Conservation (phyloP, 2,113 vertebrate genomes). For the Scophthalmus maximus region DNA sequence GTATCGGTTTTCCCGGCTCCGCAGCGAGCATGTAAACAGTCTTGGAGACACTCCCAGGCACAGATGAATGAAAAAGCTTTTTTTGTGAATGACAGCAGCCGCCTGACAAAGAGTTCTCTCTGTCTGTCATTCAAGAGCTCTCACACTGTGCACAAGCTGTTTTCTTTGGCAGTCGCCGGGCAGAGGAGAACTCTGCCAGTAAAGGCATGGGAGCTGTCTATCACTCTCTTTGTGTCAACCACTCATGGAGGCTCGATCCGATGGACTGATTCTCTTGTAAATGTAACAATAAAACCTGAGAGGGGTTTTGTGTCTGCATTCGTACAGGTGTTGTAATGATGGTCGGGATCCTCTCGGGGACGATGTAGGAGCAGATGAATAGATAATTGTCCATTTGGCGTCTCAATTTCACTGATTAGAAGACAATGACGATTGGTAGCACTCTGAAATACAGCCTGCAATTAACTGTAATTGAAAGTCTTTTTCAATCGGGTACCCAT, state of each 20-base stretch:
- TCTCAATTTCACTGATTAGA: neutral
- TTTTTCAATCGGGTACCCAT: neutral
- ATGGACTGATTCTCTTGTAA: neutral
- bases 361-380: neutral
- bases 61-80: conserved; percentile 66
- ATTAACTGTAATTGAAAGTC: neutral
- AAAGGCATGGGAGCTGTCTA: conserved; percentile 4
- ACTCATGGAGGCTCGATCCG: neutral
- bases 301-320: neutral
- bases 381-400: neutral
- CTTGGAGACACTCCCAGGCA: conserved; percentile 49
- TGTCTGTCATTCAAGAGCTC: conserved; percentile 52
- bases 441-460: neutral
- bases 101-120: conserved; percentile 40
- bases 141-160: conserved; percentile 12
- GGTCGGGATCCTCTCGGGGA: neutral
- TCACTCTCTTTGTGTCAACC: neutral
- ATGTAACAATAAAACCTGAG: neutral
- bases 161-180: conserved; percentile 28
- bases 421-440: neutral
- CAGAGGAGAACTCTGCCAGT: conserved; percentile 5
- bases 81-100: conserved; percentile 72
- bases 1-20: neutral
- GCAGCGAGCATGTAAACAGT: conserved; percentile 32
- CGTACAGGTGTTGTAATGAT: neutral